Base-by-base conservation (phyloP, 2,113 vertebrate species). In the Mormoops blainvillei region DNA sequence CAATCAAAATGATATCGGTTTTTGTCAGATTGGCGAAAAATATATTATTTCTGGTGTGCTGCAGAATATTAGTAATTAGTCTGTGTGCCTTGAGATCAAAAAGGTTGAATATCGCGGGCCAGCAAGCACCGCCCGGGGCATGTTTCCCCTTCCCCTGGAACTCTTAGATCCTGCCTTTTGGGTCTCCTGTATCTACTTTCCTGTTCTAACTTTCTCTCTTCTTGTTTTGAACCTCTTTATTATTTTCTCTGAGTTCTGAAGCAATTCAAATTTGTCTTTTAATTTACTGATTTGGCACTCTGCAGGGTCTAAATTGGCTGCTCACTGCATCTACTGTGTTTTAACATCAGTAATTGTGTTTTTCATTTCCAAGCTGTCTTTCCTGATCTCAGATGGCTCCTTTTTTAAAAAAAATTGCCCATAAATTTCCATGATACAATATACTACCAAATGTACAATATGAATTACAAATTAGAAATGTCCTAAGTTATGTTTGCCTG, bases 181-280 rank as follows among this genome's bases (percentile, higher is more conserved):
- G 48, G 31, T 88, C 24, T 5, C 52, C 36, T 45, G 4, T 7
- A 61, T 89, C 50, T 78, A 33, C 33, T 87, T 71, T 33, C 20
- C 54, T 5, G 24, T 68, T 67, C 71, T 94, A 76, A 28, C 78
- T 52, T 89, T 88, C 77, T 94, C 16, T 28, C 24, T 50, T 14
- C 19, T 91, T 8, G 5, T 73, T 82, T 76, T 52, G 43, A 36
- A 28, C 43, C 56, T 76, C 26, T 85, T 80, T 36, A 63, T 77
- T 52, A 85, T 89, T 68, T 91, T 68, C 90, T 95, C 26, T 81
- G 52, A 89, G 65, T 89, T 82, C 95, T 82, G 36, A 89, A 92
- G 63, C 65, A 70, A 91, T 50, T 96, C 36, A 50, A 61, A 86
- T 31, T 43, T 45, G 38, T 77, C n/a, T 82, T 78, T 90, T 65